These are phyloP conservation scores for Thamnaconus septentrionalis DNA, from an alignment of 2,113 vertebrate species.

Conservation along the genomic window DNA sequence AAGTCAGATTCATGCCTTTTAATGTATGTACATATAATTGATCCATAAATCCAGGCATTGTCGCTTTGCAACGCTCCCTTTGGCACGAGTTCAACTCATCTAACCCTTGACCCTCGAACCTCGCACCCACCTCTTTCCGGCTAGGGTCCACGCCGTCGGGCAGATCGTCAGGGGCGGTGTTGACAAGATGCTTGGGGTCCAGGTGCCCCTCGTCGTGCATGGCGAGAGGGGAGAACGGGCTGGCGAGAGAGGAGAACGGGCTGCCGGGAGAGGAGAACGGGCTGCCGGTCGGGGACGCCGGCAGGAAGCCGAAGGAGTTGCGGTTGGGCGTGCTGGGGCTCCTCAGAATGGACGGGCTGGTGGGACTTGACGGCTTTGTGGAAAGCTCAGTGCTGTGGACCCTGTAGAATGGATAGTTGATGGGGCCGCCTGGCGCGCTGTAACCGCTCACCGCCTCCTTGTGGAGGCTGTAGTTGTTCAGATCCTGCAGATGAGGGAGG, in stretches of 20 bases:
- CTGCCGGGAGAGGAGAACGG: neutral
- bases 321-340: neutral
- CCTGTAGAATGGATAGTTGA: slow-evolving; percentile 36
- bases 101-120: neutral
- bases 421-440: slow-evolving; percentile 52
- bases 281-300: neutral
- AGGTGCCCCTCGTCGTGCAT: neutral
- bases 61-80: too few relatives aligned
- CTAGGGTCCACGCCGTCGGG: slow-evolving; percentile 81
- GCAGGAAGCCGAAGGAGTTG: neutral
- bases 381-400: slow-evolving; percentile 15
- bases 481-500: slow-evolving; percentile 68
- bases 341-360: slow-evolving; percentile 8
- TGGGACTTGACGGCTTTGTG: slow-evolving; percentile 18
- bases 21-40: too few relatives aligned
- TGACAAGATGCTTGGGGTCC: slow-evolving; percentile 70
- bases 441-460: slow-evolving; percentile 33
- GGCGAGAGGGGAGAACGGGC: too few relatives aligned
- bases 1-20: too few relatives aligned
- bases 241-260: neutral
- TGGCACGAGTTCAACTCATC: neutral
- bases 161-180: slow-evolving; percentile 76
- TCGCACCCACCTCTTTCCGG: slow-evolving; percentile 80
- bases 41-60: too few relatives aligned
- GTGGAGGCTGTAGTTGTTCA: slow-evolving; percentile 74